A percentile compares a stretch with the other conserved stretches of the same genome.
These are phyloP conservation scores for Epinephelus lanceolatus DNA, from an alignment of 2,113 vertebrate genomes.

Conservation along the genomic window DNA sequence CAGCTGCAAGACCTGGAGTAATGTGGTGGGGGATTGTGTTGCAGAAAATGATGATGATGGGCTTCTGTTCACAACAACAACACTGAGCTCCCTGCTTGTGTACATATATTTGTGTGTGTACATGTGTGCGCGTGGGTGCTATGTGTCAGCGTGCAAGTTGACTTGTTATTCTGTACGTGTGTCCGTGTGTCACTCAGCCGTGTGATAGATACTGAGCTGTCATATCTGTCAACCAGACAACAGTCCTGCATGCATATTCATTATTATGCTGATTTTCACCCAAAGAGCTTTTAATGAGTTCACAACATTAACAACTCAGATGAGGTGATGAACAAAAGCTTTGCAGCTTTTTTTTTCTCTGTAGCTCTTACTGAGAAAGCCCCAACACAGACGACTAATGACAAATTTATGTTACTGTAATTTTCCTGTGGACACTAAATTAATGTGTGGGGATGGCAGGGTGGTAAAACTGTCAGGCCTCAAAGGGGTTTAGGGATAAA, in stretches of 20 bases:
- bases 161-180: conserved; percentile 66
- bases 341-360: conserved; percentile 19
- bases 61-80: conserved; percentile 23
- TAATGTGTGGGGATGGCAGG: too few relatives aligned
- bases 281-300: conserved; percentile 67
- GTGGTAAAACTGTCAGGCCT: conserved; percentile 2
- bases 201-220: conserved; percentile 70
- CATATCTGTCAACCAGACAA: conserved; percentile 70
- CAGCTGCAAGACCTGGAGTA: conserved; percentile 64
- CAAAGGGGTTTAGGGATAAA: background rate
- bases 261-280: conserved; percentile 55
- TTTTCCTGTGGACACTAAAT: background rate
- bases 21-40: conserved; percentile 33
- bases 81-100: conserved; percentile 10
- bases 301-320: conserved; percentile 63
- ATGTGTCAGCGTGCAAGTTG: conserved; percentile 51
- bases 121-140: conserved; percentile 22
- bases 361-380: conserved; percentile 19
- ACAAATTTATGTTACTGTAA: conserved; percentile 16
- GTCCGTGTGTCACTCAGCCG: conserved; percentile 66
- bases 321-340: conserved; percentile 63
- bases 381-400: background rate
- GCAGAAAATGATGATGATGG: conserved; percentile 46
- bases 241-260: conserved; percentile 77
- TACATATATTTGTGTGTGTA: background rate